These are phyloP conservation scores for Panopea generosa DNA, from an alignment of 2,888 invertebrate species.

Conservation along the genomic window DNA sequence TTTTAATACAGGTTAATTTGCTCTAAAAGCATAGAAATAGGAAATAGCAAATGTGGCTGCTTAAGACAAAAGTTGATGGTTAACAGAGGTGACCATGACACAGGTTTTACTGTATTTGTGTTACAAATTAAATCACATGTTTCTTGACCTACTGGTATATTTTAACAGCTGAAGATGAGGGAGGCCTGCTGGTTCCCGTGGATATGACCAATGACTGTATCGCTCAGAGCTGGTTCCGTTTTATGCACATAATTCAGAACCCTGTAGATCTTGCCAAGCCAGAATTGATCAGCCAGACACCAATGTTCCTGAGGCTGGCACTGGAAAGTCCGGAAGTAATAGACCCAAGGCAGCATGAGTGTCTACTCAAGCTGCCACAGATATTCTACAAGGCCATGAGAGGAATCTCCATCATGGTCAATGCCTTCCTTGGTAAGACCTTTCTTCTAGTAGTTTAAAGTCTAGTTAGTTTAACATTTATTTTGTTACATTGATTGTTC, in stretches of 20 bases:
- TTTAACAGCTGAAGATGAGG: conserved; percentile 92
- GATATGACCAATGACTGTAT: conserved; percentile 94
- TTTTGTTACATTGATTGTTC: too few species aligned
- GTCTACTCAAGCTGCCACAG: conserved; percentile 88
- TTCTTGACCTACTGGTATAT: too few species aligned
- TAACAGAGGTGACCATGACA: too few species aligned
- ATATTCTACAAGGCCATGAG: conserved; percentile 97
- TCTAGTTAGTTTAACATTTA: neutral
- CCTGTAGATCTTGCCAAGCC: conserved; percentile 91
- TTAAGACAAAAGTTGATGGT: too few species aligned
- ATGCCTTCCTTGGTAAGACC: conserved; percentile 95
- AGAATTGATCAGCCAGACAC: conserved; percentile 89
- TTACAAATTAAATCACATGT: too few species aligned
- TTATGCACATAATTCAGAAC: conserved; percentile 97
- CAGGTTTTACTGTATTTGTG: too few species aligned
- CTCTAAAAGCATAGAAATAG: too few species aligned
- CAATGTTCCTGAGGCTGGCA: conserved; percentile 93
- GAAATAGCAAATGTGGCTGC: too few species aligned
- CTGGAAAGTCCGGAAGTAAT: conserved; percentile 90
- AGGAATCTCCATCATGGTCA: conserved; percentile 96
- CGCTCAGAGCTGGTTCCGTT: conserved; percentile 98
- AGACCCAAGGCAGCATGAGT: conserved; percentile 94
- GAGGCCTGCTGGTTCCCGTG: conserved; percentile 90
- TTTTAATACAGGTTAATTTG: too few species aligned
- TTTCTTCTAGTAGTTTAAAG: neutral